Evolutionary conservation across 2,888 invertebrate species (phyloP).

Genomic region (Acronicta leporina): DNA sequence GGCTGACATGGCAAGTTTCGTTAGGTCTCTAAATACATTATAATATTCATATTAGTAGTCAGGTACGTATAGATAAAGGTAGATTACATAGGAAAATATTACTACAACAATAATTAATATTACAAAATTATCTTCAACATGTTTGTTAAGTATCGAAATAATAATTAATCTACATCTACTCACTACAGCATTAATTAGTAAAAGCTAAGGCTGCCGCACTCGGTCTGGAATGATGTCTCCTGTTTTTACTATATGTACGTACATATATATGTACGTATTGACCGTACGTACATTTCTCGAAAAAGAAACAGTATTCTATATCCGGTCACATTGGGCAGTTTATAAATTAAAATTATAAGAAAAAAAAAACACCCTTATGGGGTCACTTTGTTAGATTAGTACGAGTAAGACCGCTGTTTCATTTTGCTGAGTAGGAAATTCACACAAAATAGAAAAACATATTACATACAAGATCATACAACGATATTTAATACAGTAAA

Average conservation of each 20-base stretch:
- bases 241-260: no score
- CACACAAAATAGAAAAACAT: neutral
- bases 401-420: no score
- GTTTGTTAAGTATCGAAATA: neutral
- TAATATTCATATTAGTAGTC: neutral
- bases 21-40: no score
- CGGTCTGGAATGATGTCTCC: neutral
- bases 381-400: no score
- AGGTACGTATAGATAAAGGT: slow-evolving; percentile 11
- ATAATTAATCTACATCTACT: neutral
- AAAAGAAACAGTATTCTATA: neutral
- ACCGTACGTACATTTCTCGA: neutral
- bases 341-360: no score
- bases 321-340: no score
- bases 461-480: no score
- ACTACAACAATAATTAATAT: slow-evolving; percentile 27
- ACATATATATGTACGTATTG: no score
- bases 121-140: slow-evolving; percentile 4
- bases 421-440: no score
- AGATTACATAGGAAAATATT: slow-evolving; percentile 5
- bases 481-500: neutral
- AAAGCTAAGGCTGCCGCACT: neutral
- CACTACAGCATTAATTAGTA: slow-evolving; percentile 1
- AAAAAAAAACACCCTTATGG: no score
- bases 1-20: no score